Evolutionary conservation across 2,113 vertebrate genomes (phyloP).

Genomic region (Crotophaga sulcirostris): DNA sequence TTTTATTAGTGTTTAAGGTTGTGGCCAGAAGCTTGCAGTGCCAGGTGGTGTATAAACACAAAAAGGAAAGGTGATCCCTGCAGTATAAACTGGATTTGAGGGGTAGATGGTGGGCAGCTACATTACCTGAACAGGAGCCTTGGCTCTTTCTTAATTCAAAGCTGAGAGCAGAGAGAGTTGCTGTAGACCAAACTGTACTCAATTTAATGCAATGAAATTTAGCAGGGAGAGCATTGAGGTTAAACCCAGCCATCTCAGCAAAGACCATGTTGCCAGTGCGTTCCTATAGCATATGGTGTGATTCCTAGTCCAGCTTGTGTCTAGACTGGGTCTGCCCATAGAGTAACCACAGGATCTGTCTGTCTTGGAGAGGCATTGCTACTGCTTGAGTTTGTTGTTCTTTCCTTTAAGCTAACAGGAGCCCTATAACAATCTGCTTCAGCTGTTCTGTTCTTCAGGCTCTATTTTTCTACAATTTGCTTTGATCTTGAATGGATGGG

Average conservation of each 20-base stretch:
- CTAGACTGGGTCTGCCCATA: not conserved
- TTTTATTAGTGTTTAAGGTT: not conserved
- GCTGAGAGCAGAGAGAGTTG: not conserved
- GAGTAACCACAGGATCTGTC: not conserved
- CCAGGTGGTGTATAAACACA: not conserved
- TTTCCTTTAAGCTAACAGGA: not conserved
- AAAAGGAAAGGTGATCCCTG: not conserved
- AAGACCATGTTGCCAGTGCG: fast-evolving
- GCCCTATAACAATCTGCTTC: not conserved
- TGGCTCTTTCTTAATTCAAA: not conserved
- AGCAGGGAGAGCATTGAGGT: not conserved
- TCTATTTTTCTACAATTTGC: not conserved
- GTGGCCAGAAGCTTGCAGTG: not conserved
- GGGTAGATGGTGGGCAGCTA: not conserved
- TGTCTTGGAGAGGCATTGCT: not conserved
- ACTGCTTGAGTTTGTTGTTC: not conserved
- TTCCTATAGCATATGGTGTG: fast-evolving
- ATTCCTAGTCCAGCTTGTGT: not conserved
- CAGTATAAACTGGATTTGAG: not conserved
- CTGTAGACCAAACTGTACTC: not conserved
- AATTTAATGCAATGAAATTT: not conserved
- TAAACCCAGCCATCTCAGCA: not conserved
- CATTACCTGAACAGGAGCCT: not conserved
- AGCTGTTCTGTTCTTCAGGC: not conserved
- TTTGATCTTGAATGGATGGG: constrained; percentile 28